Percentiles rank a stretch among this genome's conserved stretches.
These are phyloP conservation scores for Corythornis leucogaster DNA, from an alignment of 2,797 vertebrate genomes.

Conservation along the genomic window DNA sequence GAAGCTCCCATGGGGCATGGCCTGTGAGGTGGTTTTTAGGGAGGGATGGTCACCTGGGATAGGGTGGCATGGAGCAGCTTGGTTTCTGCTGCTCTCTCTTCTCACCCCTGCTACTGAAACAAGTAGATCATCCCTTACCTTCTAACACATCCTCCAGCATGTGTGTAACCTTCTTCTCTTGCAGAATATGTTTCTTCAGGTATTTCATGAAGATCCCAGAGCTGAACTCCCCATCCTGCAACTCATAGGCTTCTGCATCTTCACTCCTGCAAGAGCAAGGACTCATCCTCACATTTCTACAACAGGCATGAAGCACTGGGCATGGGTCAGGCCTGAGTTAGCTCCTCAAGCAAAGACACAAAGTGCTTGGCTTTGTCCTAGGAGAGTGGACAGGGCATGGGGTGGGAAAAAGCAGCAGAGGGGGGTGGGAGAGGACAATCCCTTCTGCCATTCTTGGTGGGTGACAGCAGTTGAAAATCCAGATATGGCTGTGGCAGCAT, in stretches of 20 bases:
- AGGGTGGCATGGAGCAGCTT: not conserved
- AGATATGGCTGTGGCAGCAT: not conserved
- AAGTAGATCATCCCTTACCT: slow-evolving; percentile 70
- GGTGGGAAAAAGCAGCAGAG: not conserved
- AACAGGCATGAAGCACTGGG: not conserved
- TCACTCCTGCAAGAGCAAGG: slow-evolving; percentile 80
- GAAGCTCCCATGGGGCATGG: not conserved
- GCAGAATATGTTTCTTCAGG: slow-evolving; percentile 87
- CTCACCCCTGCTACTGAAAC: not conserved
- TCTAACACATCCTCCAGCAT: slow-evolving; percentile 90
- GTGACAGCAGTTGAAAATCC: not conserved
- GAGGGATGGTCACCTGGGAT: not conserved
- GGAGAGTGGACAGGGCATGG: not conserved
- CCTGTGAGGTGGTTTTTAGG: not conserved
- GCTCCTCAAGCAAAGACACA: not conserved
- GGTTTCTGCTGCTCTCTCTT: not conserved
- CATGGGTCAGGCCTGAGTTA: not conserved
- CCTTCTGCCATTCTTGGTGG: not conserved
- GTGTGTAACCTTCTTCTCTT: slow-evolving; percentile 86
- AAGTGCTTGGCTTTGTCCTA: not conserved
- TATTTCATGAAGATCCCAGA: slow-evolving; percentile 94
- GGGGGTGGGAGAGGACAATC: not conserved
- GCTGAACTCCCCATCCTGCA: slow-evolving; percentile 88
- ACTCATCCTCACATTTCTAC: not conserved
- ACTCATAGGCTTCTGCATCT: slow-evolving; percentile 89